Conservation (phyloP, 2,888 invertebrate genomes). For the Syrista parreyssii region DNA sequence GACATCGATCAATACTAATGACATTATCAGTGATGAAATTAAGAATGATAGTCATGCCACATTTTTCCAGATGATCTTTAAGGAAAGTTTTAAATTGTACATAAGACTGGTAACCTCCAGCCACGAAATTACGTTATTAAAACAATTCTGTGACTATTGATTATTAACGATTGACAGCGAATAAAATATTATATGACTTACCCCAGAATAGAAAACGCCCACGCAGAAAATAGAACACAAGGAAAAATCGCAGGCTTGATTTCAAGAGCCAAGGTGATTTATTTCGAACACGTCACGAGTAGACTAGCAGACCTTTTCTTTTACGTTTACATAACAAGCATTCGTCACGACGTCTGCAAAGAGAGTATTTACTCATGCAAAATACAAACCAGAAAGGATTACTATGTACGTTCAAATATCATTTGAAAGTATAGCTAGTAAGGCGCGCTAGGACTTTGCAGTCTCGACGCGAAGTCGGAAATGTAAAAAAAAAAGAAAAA, state of each 20-base stretch:
- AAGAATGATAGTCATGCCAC: neutral
- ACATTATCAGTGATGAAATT: neutral
- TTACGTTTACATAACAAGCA: neutral
- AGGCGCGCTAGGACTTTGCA: conserved; percentile 3
- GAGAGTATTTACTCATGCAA: neutral
- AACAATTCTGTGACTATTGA: neutral
- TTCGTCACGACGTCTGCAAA: neutral
- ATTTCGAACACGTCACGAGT: conserved; percentile 23
- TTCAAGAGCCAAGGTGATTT: conserved; percentile 32
- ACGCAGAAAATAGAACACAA: neutral
- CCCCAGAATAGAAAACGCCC: conserved; percentile 3
- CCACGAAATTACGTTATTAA: neutral
- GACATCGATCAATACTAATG: neutral
- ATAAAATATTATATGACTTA: neutral
- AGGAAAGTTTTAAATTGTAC: neutral
- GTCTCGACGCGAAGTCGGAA: neutral
- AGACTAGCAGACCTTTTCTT: neutral
- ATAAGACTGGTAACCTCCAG: neutral
- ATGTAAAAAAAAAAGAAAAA: neutral
- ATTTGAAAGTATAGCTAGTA: neutral
- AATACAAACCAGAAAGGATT: neutral
- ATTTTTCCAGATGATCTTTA: neutral
- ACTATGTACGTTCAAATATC: neutral
- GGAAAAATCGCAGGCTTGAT: conserved; percentile 7
- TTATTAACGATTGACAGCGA: neutral